phyloP scores from a whole-genome alignment of 2,797 vertebrate species.

The Spondyliosoma cantharus region DNA sequence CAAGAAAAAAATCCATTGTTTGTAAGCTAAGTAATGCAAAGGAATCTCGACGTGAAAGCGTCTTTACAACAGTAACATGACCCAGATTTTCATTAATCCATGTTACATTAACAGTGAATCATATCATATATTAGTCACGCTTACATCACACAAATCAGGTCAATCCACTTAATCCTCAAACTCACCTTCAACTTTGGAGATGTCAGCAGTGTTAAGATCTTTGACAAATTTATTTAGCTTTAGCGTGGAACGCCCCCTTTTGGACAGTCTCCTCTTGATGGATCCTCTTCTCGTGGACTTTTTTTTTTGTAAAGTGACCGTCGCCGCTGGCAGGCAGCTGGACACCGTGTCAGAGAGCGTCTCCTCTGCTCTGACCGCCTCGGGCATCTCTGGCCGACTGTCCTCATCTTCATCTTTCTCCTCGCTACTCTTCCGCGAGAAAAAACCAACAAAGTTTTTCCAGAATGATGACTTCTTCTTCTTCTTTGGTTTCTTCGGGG shows the following conservation, averaged over 20 bases:
- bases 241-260: constrained; percentile 75
- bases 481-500: constrained; percentile 57
- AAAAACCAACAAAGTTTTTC: constrained; percentile 82
- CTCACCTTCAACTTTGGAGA: constrained; percentile 69
- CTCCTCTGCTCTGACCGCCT: background rate
- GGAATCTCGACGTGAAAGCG: too few relatives aligned
- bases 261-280: constrained; percentile 75
- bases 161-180: background rate
- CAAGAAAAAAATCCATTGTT: constrained; percentile 1
- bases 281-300: constrained; percentile 72
- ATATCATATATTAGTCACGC: background rate
- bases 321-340: constrained; percentile 56
- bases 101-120: background rate
- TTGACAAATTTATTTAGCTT: constrained; percentile 45
- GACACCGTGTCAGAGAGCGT: background rate
- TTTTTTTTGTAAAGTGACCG: constrained; percentile 29
- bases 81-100: background rate
- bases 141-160: background rate
- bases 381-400: constrained; percentile 28
- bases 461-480: constrained; percentile 78
- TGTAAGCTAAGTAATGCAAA: constrained; percentile 5
- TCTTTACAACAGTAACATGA: background rate
- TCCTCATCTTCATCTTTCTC: constrained; percentile 84
- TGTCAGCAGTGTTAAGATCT: constrained; percentile 74
- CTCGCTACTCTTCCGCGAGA: constrained; percentile 76